Conservation (phyloP, 2,797 vertebrate species). For the Falco biarmicus region DNA sequence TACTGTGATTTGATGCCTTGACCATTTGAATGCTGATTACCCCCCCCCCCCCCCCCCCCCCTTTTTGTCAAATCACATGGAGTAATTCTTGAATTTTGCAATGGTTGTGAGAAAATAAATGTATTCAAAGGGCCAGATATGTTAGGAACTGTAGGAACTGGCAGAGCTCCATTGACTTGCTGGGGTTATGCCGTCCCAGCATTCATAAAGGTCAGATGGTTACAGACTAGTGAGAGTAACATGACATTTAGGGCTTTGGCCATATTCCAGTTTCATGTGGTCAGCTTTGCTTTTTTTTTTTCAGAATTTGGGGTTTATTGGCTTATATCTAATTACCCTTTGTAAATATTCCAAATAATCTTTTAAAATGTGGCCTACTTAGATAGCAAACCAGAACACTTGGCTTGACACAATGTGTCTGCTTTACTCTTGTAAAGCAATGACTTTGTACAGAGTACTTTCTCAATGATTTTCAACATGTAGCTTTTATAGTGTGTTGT, state of each 20-base stretch:
- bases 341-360: slow-evolving; percentile 7
- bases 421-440: background rate
- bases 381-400: background rate
- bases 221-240: background rate
- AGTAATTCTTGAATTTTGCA: background rate
- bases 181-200: background rate
- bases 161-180: slow-evolving; percentile 7
- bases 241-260: slow-evolving; percentile 10
- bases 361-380: background rate
- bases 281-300: background rate
- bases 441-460: background rate
- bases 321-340: background rate
- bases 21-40: background rate
- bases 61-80: background rate
- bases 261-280: background rate
- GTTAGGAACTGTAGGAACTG: slow-evolving; percentile 28
- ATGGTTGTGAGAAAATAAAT: background rate
- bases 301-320: background rate
- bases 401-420: background rate
- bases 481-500: background rate
- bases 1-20: background rate
- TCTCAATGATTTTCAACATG: background rate
- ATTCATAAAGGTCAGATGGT: background rate
- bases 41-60: too few relatives aligned
- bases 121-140: background rate